Conservation (phyloP, 2,113 vertebrate genomes). For the Tapirus terrestris region DNA sequence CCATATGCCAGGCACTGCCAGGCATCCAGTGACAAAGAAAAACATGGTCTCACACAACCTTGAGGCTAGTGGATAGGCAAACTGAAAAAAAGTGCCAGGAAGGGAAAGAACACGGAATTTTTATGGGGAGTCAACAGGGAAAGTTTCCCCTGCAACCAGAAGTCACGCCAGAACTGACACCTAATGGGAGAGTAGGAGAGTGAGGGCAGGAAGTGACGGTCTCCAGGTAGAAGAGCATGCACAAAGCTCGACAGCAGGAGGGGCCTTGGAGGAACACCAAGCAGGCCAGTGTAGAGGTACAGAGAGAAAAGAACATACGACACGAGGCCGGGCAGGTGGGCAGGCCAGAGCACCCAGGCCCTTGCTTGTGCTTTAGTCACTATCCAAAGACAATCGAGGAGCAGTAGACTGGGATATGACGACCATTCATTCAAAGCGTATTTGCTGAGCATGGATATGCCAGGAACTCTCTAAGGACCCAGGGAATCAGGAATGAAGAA, state of each 20-base stretch:
- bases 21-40: not conserved
- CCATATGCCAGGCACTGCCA: not conserved
- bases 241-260: not conserved
- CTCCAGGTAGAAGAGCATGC: not conserved
- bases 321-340: not conserved
- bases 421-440: not conserved
- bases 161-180: not conserved
- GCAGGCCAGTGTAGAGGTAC: not conserved
- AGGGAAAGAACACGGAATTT: not conserved
- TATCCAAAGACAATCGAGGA: not conserved
- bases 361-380: not conserved
- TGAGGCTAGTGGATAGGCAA: not conserved
- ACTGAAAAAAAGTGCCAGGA: not conserved
- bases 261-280: not conserved
- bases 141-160: not conserved
- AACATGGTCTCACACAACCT: not conserved
- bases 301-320: fast-evolving
- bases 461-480: not conserved
- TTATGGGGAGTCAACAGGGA: not conserved
- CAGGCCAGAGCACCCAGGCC: not conserved
- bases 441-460: not conserved
- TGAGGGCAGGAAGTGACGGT: not conserved
- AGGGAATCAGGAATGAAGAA: not conserved
- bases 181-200: not conserved
- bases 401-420: not conserved